Evolutionary conservation across 2,797 vertebrate species (phyloP).

Genomic region (Protonibea diacanthus): DNA sequence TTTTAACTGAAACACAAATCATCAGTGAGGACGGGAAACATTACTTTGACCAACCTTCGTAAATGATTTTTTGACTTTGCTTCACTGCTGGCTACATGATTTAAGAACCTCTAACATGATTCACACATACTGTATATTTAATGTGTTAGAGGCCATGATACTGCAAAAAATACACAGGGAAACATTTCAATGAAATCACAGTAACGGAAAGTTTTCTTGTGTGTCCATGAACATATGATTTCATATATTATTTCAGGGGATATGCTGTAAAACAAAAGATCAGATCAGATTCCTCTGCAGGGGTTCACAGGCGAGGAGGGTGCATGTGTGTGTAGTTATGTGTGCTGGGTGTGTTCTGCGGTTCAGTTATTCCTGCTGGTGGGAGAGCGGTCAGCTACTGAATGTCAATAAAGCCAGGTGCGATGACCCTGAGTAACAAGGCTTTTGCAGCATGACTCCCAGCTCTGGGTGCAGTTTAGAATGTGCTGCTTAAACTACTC

Average conservation of each 20-base stretch:
- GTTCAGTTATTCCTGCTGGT: slow-evolving; percentile 42
- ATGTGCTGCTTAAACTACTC: slow-evolving; percentile 11
- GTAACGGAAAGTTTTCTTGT: background rate
- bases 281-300: slow-evolving; percentile 24
- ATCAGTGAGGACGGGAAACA: background rate
- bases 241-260: background rate
- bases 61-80: background rate
- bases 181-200: background rate
- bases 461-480: slow-evolving; percentile 21
- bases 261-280: background rate
- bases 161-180: slow-evolving; percentile 1
- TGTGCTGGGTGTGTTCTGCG: slow-evolving; percentile 47
- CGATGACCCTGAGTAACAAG: slow-evolving; percentile 18
- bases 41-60: background rate
- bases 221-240: background rate
- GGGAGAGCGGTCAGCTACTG: slow-evolving; percentile 41
- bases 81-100: background rate
- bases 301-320: slow-evolving; percentile 15
- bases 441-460: slow-evolving; percentile 17
- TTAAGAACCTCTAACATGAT: slow-evolving; percentile 9
- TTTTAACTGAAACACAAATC: background rate
- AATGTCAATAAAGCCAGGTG: slow-evolving; percentile 42
- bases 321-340: slow-evolving; percentile 1
- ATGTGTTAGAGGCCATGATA: background rate
- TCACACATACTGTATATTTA: background rate